phyloP scores from a whole-genome alignment of 1,140 invertebrate species.

The Drosophila asahinai region DNA sequence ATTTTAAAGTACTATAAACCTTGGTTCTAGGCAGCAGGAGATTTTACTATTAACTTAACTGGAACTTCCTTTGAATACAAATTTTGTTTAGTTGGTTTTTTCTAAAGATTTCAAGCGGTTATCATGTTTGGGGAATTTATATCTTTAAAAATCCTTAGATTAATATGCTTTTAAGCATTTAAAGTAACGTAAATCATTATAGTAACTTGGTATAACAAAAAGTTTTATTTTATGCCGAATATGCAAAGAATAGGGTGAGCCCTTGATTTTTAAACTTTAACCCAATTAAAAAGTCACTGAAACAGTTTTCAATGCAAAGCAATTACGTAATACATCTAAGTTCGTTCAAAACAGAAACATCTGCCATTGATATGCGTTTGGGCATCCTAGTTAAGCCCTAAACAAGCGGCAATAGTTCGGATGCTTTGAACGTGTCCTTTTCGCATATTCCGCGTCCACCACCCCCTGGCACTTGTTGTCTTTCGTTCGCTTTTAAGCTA shows the following conservation, averaged over 20 bases:
- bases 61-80: too few relatives aligned
- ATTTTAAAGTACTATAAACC: not conserved
- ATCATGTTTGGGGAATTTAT: too few relatives aligned
- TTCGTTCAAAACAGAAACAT: not conserved
- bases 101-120: too few relatives aligned
- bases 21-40: too few relatives aligned
- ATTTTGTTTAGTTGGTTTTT: too few relatives aligned
- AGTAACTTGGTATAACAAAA: too few relatives aligned
- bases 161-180: too few relatives aligned
- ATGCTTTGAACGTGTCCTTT: slow-evolving; percentile 37
- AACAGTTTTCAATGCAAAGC: not conserved
- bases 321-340: not conserved
- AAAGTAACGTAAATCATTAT: too few relatives aligned
- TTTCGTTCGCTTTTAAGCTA: slow-evolving; percentile 48
- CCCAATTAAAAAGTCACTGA: not conserved
- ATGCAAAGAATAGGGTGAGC: too few relatives aligned
- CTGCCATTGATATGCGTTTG: slow-evolving; percentile 17
- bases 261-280: not conserved
- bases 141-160: too few relatives aligned
- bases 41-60: too few relatives aligned
- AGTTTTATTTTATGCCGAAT: too few relatives aligned
- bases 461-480: not conserved
- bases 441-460: not conserved
- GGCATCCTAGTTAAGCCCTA: slow-evolving; percentile 15
- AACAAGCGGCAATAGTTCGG: slow-evolving; percentile 21